A percentile compares a stretch with the other conserved stretches of the same genome.
These are phyloP conservation scores for Corythoichthys haematopterus DNA, from an alignment of 2,113 vertebrate species.

Conservation along the genomic window DNA sequence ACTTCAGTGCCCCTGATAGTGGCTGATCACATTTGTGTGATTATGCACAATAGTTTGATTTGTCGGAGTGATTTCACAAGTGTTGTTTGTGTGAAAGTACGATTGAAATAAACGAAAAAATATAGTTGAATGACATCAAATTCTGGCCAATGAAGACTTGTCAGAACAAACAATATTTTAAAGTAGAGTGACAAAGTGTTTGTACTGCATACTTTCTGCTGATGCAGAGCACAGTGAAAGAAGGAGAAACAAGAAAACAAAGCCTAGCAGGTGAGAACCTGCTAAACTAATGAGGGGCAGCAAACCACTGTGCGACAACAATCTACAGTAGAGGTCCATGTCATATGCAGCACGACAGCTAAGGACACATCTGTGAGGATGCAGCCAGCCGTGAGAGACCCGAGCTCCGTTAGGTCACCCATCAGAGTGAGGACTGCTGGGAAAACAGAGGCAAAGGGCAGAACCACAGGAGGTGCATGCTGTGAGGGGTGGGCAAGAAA, in stretches of 20 bases:
- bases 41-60: background rate
- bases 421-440: conserved; percentile 52
- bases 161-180: too few relatives aligned
- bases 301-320: conserved; percentile 27
- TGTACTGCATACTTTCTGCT: background rate
- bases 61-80: background rate
- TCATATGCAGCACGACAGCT: conserved; percentile 43
- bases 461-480: conserved; percentile 34
- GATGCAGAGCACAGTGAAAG: conserved; percentile 6
- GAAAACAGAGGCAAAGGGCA: conserved; percentile 48
- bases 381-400: conserved; percentile 54
- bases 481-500: background rate
- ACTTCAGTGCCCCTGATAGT: background rate
- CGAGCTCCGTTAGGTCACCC: conserved; percentile 45
- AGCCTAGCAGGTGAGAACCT: conserved; percentile 39
- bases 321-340: conserved; percentile 37
- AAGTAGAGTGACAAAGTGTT: too few relatives aligned
- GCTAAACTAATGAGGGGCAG: conserved; percentile 6
- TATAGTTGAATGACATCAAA: background rate
- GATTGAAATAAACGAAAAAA: background rate
- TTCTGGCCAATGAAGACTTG: background rate
- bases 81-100: background rate
- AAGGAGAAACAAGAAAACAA: background rate
- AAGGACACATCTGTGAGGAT: conserved; percentile 64
- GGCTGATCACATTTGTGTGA: background rate